Conservation (phyloP, 2,113 vertebrate species). For the Aegypius monachus region DNA sequence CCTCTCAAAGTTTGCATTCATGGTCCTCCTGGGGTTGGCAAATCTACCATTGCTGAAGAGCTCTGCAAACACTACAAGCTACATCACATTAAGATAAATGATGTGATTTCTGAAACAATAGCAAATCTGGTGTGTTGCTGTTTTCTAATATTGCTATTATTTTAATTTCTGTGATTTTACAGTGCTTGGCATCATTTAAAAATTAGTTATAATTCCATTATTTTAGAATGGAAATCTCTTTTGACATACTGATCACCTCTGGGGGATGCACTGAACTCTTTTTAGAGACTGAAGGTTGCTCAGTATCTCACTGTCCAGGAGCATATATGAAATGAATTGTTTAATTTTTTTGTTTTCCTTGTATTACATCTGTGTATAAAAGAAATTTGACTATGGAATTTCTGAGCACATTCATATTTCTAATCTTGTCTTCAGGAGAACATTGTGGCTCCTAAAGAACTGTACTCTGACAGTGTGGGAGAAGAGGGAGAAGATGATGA, state of each 20-base stretch:
- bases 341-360: neutral
- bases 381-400: neutral
- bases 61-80: conserved; percentile 85
- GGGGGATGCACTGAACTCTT: neutral
- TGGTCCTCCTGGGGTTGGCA: conserved; percentile 89
- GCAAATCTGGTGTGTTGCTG: conserved; percentile 78
- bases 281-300: neutral
- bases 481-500: conserved; percentile 19
- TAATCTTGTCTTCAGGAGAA: conserved; percentile 53
- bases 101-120: conserved; percentile 79
- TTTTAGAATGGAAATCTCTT: neutral
- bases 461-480: neutral
- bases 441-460: conserved; percentile 29
- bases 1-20: conserved; percentile 85
- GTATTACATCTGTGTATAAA: neutral
- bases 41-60: conserved; percentile 77
- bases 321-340: neutral
- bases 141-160: neutral
- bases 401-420: neutral
- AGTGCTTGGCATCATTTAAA: neutral
- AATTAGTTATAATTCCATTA: neutral
- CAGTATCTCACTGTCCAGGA: neutral
- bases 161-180: neutral
- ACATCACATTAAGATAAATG: conserved; percentile 80
- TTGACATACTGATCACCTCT: neutral